Base-by-base conservation (phyloP, 1,140 invertebrate genomes). In the Hycleus cichorii region DNA sequence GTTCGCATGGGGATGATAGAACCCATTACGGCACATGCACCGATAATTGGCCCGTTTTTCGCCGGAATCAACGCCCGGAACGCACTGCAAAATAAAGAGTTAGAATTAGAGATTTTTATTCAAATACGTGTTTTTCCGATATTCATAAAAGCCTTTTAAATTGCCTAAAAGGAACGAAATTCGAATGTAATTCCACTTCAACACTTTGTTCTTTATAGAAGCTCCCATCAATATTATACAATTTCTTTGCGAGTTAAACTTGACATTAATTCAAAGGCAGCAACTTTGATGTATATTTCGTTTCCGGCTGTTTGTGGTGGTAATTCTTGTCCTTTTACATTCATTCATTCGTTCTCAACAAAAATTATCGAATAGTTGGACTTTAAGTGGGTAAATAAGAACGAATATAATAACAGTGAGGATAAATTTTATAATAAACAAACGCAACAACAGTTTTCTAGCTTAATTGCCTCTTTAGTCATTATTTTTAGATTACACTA, bases 1-100 rank as follows among this genome's bases (percentile, higher is more conserved):
- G 60, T 78, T 77, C 11, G 66, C 63, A 39, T 63, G 63, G 6
- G 73, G 74, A 63, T 75, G 63, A 62, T 76, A 80, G 49, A 67
- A 80, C 44, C 78, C 78, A 9, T 73, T 70, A 10, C 66, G 68
- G 61, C 78, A 80, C 9, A 75, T 53, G 55, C 78, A 80, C 24
- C 72, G 73, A 62, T 80, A 80, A 39, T 66, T 63, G 6, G 64
- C 69, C 40, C 64, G 63, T 46, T 60, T 46, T 10, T 69, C 64
- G 3, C 47, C 65, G n/a, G 57, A 59, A 26, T 62, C 65, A 18
- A 61, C 52, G 26, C 63, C 53, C 8, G 67, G 56, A 7, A 69
- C 56, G 48, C 74, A 75, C 74, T 75, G 64, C 40, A 72, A 72
- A 43, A 58, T 56, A 57, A 58, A 39, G 32, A 40, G 24, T 18